Evolutionary conservation across 2,113 vertebrate genomes (phyloP), one percentile per base, ranked within the genome.

Genomic region (Vulpes lagopus): DNA sequence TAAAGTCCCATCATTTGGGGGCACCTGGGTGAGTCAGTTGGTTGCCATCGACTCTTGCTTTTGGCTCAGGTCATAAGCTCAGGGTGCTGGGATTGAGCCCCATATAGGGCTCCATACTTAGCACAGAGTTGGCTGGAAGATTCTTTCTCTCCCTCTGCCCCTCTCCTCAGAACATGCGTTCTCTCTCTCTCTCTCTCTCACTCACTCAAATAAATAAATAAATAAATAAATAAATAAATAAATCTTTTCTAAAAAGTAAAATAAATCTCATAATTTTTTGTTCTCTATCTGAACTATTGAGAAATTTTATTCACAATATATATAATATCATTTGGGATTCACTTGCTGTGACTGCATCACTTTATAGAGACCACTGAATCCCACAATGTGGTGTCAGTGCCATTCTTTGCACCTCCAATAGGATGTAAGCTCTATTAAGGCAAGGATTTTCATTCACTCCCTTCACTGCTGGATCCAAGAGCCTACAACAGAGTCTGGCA

Each of bases 161-260:
- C 32, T n/a, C 17, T 17, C 32, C 32, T 3, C 32, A n/a, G 32
- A 3, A 19, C 32, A 69, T 19, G 8, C 15, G 9, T 0, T 1
- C 17, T 35, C 67, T 69, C 65, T n/a, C 67, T 69, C 32, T 17
- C 65, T n/a, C 32, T 67, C 27, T 67, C 16, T 69, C 67, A 20
- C 43, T 43, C 43, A 43, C 43, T 43, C 43, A 35, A 69, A 69
- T 35, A 67, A 67, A 32, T 32, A 65, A 65, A 65, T 35, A 35
- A 69, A 69, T 35, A 67, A 65, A 32, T 32, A 35, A 69, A 69
- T 35, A 65, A 65, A 32, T 32, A 65, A 65, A 65, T 30, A n/a
- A 69, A 69, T 35, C 16, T 35, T 35, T 35, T 69, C 10, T 9
- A 69, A 69, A 69, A 69, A 35, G 32, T 69, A 43, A 38, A 74